Conservation (phyloP, 2,113 vertebrate species). For the Corydoras maculifer region DNA sequence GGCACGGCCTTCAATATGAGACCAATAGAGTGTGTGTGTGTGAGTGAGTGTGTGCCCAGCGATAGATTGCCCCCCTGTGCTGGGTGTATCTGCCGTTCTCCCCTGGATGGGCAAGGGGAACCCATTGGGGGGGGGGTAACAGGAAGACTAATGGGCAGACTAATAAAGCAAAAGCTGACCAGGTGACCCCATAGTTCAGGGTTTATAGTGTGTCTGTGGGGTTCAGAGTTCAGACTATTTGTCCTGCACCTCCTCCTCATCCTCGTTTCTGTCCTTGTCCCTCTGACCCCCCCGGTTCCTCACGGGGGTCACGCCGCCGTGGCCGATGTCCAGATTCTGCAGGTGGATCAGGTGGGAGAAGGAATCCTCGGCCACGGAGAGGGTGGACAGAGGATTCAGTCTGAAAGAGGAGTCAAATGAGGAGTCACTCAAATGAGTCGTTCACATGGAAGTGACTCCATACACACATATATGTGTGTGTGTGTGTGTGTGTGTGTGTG, state of each 20-base stretch:
- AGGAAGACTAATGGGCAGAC: too few species aligned
- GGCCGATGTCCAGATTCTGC: conserved; percentile 83
- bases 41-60: too few species aligned
- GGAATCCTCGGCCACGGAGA: conserved; percentile 75
- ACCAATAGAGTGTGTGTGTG: too few species aligned
- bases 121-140: too few species aligned
- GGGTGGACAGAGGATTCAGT: conserved; percentile 82
- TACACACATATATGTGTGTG: conserved; percentile 13
- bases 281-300: conserved; percentile 11
- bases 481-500: not conserved
- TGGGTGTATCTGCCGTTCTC: too few species aligned
- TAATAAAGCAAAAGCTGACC: too few species aligned
- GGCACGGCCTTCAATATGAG: too few species aligned
- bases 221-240: not conserved
- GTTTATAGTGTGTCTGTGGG: not conserved
- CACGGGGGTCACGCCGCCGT: conserved; percentile 39
- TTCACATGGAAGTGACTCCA: too few species aligned
- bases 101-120: too few species aligned
- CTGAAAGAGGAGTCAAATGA: conserved; percentile 51
- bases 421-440: not conserved
- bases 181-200: too few species aligned
- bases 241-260: conserved; percentile 30
- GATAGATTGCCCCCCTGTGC: too few species aligned
- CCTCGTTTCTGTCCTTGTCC: conserved; percentile 21
- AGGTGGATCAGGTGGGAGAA: conserved; percentile 81